A percentile compares a stretch with the other conserved stretches of the same genome.
These are phyloP conservation scores for Eueides isabella DNA, from an alignment of 1,140 invertebrate species.

Conservation along the genomic window DNA sequence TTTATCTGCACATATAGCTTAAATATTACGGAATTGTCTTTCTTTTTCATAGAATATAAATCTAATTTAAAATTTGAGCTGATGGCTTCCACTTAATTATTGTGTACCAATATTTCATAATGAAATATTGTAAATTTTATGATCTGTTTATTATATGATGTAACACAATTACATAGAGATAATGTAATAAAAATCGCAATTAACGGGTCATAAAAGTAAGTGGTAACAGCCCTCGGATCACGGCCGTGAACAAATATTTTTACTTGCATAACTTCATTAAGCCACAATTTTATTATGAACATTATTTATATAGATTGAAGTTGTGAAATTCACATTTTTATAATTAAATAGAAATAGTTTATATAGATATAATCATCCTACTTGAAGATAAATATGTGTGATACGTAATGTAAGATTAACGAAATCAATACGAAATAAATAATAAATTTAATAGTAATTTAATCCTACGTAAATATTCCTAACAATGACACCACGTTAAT, in stretches of 20 bases:
- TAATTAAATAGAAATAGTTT: neutral
- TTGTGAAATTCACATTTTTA: conserved; percentile 13
- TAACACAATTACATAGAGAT: conserved; percentile 20
- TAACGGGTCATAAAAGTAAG: conserved; percentile 31
- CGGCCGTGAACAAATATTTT: conserved; percentile 31
- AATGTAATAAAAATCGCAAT: conserved; percentile 25
- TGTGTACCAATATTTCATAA: neutral
- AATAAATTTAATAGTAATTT: too few species aligned
- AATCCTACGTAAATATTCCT: too few species aligned
- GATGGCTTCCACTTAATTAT: neutral
- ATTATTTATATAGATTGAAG: neutral
- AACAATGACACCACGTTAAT: too few species aligned
- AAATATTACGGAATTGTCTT: too few species aligned
- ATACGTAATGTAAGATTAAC: too few species aligned
- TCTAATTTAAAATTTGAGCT: neutral
- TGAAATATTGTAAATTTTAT: conserved; percentile 22
- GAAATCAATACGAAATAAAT: too few species aligned
- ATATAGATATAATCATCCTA: neutral
- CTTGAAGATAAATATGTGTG: too few species aligned
- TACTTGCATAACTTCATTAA: conserved; percentile 22
- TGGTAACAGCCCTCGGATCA: conserved; percentile 23
- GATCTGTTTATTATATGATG: conserved; percentile 24
- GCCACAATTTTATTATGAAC: conserved; percentile 17
- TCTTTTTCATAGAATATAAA: neutral
- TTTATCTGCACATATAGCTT: neutral